Conservation (phyloP, 1,140 invertebrate species). For the Leptopilina clavipes region DNA sequence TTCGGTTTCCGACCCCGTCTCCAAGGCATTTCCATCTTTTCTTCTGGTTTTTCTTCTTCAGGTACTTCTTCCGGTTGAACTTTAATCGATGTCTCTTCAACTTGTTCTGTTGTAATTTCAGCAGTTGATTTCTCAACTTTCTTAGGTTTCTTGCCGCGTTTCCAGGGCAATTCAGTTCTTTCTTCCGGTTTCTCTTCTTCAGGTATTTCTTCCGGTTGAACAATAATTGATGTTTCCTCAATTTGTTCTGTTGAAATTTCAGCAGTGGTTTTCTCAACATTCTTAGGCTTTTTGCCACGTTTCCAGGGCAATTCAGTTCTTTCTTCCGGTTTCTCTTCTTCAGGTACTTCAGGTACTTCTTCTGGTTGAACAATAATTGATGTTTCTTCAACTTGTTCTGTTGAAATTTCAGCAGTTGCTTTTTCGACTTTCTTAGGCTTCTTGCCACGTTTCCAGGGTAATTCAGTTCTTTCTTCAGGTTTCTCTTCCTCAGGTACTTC, state of each 20-base stretch:
- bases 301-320: conserved; percentile 32
- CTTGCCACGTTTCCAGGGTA: conserved; percentile 66
- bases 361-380: conserved; percentile 44
- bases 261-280: conserved; percentile 52
- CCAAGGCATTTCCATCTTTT: conserved; percentile 52
- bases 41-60: conserved; percentile 48
- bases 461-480: conserved; percentile 50
- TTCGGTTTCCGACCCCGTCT: conserved; percentile 42
- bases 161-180: conserved; percentile 51
- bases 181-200: conserved; percentile 55
- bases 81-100: conserved; percentile 41
- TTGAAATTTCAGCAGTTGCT: conserved; percentile 41
- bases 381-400: conserved; percentile 1
- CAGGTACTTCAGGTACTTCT: conserved; percentile 58
- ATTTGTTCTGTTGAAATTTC: background rate
- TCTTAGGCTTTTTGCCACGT: background rate
- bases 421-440: conserved; percentile 41
- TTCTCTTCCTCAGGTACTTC: conserved; percentile 46
- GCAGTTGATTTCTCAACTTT: conserved; percentile 38
- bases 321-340: conserved; percentile 36
- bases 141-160: conserved; percentile 43
- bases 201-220: conserved; percentile 48
- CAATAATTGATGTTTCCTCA: conserved; percentile 52
- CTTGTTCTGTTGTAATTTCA: conserved; percentile 55
- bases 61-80: conserved; percentile 55